Conservation (phyloP, 2,113 vertebrate genomes). For the Mionectes macconnelli region DNA sequence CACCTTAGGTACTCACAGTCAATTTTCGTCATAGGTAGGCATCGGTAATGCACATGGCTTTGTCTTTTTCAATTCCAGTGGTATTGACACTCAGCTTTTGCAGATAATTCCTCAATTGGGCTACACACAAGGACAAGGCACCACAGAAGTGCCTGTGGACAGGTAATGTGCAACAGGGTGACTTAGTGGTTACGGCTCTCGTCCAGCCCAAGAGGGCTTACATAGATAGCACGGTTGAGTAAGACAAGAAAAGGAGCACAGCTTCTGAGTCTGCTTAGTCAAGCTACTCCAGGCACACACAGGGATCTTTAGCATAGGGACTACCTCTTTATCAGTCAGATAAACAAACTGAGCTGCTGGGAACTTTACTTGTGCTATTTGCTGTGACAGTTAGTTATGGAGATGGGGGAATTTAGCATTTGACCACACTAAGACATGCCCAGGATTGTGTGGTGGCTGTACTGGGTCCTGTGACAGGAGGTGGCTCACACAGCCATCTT, state of each 20-base stretch:
- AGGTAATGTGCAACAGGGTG: neutral
- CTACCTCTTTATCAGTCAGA: neutral
- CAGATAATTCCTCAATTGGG: neutral
- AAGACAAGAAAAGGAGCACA: neutral
- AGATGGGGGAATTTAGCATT: neutral
- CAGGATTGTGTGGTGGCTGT: neutral
- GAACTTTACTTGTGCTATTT: neutral
- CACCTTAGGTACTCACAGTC: neutral
- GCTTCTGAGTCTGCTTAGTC: neutral
- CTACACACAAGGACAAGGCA: neutral
- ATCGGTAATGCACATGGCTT: neutral
- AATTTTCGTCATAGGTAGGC: neutral
- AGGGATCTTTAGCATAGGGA: neutral
- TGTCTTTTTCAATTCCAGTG: neutral
- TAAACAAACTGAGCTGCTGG: neutral
- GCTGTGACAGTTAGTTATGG: fast-evolving
- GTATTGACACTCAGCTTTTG: neutral
- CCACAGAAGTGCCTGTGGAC: neutral
- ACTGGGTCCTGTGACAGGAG: fast-evolving
- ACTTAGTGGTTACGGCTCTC: neutral
- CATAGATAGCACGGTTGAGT: neutral
- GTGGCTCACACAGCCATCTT: neutral
- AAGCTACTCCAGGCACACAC: neutral
- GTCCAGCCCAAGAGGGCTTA: neutral
- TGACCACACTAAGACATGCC: neutral